phyloP scores from a whole-genome alignment of 1,140 invertebrate genomes.

The Cephus cinctus region DNA sequence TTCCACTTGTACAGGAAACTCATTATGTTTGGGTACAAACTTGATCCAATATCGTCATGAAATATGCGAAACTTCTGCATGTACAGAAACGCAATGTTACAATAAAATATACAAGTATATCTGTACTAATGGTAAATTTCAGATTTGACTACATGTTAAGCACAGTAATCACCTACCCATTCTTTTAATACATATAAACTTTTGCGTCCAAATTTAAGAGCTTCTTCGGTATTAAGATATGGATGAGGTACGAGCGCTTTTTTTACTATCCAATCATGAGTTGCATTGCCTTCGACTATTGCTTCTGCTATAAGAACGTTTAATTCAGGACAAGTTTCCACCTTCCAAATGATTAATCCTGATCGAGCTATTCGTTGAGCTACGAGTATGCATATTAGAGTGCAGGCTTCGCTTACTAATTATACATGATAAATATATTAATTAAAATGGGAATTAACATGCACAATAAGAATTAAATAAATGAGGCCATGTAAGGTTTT shows the following conservation, averaged over 20 bases:
- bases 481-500: too few species aligned
- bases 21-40: conserved; percentile 38
- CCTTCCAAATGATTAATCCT: conserved; percentile 26
- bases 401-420: conserved; percentile 46
- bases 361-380: conserved; percentile 40
- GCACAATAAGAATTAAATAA: conserved; percentile 5
- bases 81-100: conserved; percentile 2
- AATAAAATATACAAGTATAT: not conserved
- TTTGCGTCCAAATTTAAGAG: conserved; percentile 38
- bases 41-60: conserved; percentile 36
- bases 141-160: not conserved
- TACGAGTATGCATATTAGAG: conserved; percentile 49
- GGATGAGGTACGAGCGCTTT: conserved; percentile 40
- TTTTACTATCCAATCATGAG: conserved; percentile 38
- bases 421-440: conserved; percentile 1
- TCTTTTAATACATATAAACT: conserved; percentile 41
- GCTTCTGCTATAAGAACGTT: conserved; percentile 42
- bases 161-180: conserved; percentile 40
- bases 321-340: conserved; percentile 32
- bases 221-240: conserved; percentile 45
- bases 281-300: conserved; percentile 47
- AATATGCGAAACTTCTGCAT: conserved; percentile 44
- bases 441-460: conserved; percentile 1
- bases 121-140: conserved; percentile 2
- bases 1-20: conserved; percentile 43